Percentiles rank a stretch among this genome's conserved stretches.
Conservation (phyloP, 1,140 invertebrate genomes). For the Trachelipus rathkii region DNA sequence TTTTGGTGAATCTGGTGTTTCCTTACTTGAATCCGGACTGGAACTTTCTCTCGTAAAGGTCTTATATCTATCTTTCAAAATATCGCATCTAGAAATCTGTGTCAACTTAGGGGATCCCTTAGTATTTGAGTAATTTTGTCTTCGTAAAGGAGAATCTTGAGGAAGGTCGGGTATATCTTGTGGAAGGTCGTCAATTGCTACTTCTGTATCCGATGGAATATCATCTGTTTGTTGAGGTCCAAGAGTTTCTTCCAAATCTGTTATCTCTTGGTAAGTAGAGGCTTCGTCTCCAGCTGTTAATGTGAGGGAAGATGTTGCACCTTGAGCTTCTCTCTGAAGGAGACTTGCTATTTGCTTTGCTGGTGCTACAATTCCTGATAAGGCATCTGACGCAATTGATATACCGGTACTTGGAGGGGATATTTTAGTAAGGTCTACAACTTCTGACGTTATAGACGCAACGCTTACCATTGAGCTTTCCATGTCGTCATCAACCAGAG, state of each 20-base stretch:
- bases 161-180: slow-evolving; percentile 46
- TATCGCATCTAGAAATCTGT: slow-evolving; percentile 29
- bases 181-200: slow-evolving; percentile 48
- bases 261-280: slow-evolving; percentile 60
- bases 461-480: slow-evolving; percentile 73
- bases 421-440: slow-evolving; percentile 56
- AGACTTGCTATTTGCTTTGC: slow-evolving; percentile 47
- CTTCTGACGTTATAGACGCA: slow-evolving; percentile 72
- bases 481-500: slow-evolving; percentile 72
- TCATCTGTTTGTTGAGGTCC: slow-evolving; percentile 52
- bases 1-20: not conserved
- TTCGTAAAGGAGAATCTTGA: slow-evolving; percentile 34
- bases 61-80: slow-evolving; percentile 45
- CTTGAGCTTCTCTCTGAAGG: slow-evolving; percentile 46
- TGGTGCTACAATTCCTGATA: slow-evolving; percentile 46
- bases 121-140: not conserved
- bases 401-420: slow-evolving; percentile 31
- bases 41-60: slow-evolving; percentile 43
- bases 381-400: slow-evolving; percentile 46
- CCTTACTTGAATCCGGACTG: not conserved
- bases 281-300: slow-evolving; percentile 47
- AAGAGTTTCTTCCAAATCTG: slow-evolving; percentile 56
- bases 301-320: slow-evolving; percentile 42
- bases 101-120: slow-evolving; percentile 16
- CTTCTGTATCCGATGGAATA: slow-evolving; percentile 47